Evolutionary conservation across 2,888 invertebrate genomes (phyloP).

Genomic region (Trachelus iudaicus): DNA sequence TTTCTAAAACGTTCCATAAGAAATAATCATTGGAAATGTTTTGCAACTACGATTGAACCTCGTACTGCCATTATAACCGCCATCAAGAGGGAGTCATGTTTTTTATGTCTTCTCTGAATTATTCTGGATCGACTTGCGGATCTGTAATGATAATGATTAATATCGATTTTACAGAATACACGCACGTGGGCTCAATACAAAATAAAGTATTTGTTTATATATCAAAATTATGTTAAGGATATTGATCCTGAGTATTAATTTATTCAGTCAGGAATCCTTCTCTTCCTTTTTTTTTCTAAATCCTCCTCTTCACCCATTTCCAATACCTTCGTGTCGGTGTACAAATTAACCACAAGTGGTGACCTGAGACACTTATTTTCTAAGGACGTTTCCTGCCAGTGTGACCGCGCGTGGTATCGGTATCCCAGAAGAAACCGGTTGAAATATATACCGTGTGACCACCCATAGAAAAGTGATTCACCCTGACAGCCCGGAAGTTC

Average conservation of each 20-base stretch:
- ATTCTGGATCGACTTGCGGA: not conserved
- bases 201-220: not conserved
- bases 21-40: slow-evolving; percentile 61
- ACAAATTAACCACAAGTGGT: slow-evolving; percentile 5
- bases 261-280: not conserved
- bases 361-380: slow-evolving; percentile 21
- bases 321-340: not conserved
- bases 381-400: slow-evolving; percentile 22
- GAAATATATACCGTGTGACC: slow-evolving; percentile 49
- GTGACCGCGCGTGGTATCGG: slow-evolving; percentile 27
- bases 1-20: slow-evolving; percentile 75
- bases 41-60: not conserved
- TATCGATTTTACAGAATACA: not conserved
- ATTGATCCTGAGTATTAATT: not conserved
- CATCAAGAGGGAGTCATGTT: not conserved
- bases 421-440: slow-evolving; percentile 48
- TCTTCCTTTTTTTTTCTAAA: not conserved
- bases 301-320: not conserved
- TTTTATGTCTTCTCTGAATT: not conserved
- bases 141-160: not conserved
- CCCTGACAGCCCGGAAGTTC: not conserved
- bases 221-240: not conserved
- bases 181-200: not conserved
- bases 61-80: not conserved
- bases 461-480: slow-evolving; percentile 17